These are phyloP conservation scores for Phorcus lineatus DNA, from an alignment of 2,888 invertebrate genomes.

Conservation along the genomic window DNA sequence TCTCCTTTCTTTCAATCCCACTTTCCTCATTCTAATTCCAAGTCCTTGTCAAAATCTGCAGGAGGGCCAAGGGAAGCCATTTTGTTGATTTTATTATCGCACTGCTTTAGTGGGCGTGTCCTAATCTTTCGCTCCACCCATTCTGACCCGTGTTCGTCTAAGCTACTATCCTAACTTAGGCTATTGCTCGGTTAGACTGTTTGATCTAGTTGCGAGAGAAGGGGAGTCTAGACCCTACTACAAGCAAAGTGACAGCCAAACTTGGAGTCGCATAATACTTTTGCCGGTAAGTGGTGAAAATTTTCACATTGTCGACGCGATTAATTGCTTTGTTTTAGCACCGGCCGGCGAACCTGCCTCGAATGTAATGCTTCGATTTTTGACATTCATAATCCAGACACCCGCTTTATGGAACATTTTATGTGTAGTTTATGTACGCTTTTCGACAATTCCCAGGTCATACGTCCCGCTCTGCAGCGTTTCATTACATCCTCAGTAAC, in stretches of 20 bases:
- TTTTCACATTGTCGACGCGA: conserved; percentile 1
- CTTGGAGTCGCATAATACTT: neutral
- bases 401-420: neutral
- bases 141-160: neutral
- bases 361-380: conserved; percentile 3
- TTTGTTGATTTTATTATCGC: conserved; percentile 10
- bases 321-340: conserved; percentile 8
- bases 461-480: neutral
- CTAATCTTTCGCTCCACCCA: neutral
- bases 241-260: neutral
- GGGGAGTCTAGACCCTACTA: neutral
- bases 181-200: neutral
- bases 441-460: conserved; percentile 5
- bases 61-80: neutral
- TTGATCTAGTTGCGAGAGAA: neutral
- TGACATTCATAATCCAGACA: conserved; percentile 4
- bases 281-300: conserved; percentile 1
- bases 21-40: neutral
- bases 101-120: neutral
- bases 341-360: neutral
- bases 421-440: conserved; percentile 13
- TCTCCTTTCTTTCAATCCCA: conserved; percentile 1
- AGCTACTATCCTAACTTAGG: neutral
- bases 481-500: conserved; percentile 8
- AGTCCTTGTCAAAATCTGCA: conserved; percentile 6